Base-by-base conservation (phyloP, 2,797 vertebrate genomes). In the Chiloscyllium punctatum region DNA sequence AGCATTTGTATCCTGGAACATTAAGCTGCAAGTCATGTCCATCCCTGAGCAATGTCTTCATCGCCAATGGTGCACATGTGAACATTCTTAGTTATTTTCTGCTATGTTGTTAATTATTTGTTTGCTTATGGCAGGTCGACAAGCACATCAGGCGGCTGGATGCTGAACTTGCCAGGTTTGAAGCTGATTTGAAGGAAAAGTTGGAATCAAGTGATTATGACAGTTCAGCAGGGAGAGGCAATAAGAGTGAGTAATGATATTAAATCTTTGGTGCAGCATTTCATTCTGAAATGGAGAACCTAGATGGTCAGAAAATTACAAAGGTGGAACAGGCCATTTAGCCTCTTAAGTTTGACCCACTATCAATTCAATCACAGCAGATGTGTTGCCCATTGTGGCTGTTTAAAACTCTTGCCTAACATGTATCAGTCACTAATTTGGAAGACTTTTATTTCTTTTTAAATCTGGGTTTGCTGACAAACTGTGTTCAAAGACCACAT, bases 131-230 rank as follows among this genome's bases (percentile, higher is more conserved):
- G 5, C 96, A 99, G 99, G 99, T 99, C 97, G 99, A 99, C 96
- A 99, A 99, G 97, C 99, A 99, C 94, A 99, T 99, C 96, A 98
- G 99, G 57, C 98, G 99, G 84, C 98, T 99, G 77, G 99, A 99
- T 7, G 99, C 99, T 0, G 99, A 99, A 96, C 96, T 99, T 96
- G 99, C 99, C 0, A 98, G 99, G 2, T 99, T 99, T 30, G 99
- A 99, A 95, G 99, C 99, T 0, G 99, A 99, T 96, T 97, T 99
- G n/a, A 99, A 99, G 96, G 99, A 99, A 96, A 99, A 99, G 96
- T 97, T 99, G 97, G 99, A 99, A 96, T 97, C 98, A 96, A 98
- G 98, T 0, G 98, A 99, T 96, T 98, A 99, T 0, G 99, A 99
- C 96, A 98, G 97, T 68, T 96, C 98, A 15, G 98, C 97, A 9